phyloP scores from a whole-genome alignment of 1,140 invertebrate genomes.

The Leptestheria dahalacensis region DNA sequence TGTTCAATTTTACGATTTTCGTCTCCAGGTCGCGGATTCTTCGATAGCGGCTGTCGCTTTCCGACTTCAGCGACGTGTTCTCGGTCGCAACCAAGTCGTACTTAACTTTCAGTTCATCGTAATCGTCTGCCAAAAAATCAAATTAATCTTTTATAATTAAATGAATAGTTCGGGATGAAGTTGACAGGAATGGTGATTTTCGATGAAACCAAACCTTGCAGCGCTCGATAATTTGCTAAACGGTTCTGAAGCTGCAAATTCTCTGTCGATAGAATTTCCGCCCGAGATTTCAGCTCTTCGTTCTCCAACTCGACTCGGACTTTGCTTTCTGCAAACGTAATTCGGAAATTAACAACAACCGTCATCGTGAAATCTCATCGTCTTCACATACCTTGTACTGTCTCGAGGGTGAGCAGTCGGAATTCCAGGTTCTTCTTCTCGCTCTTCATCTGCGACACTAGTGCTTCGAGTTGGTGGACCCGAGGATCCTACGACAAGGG shows the following conservation, averaged over 20 bases:
- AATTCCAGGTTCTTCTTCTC: slow-evolving; percentile 2
- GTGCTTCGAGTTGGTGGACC: background rate
- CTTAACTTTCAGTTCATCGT: slow-evolving; percentile 1
- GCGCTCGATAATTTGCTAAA: background rate
- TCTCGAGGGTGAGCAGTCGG: slow-evolving; percentile 3
- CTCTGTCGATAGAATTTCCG: background rate
- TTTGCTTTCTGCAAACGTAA: background rate
- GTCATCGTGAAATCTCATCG: background rate
- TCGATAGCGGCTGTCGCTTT: background rate
- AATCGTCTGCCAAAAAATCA: slow-evolving; percentile 1
- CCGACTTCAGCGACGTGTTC: background rate
- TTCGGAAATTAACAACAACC: background rate
- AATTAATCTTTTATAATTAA: background rate
- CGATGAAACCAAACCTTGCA: slow-evolving; percentile 3
- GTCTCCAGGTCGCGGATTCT: background rate
- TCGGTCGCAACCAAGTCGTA: background rate
- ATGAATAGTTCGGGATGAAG: background rate
- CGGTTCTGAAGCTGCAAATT: background rate
- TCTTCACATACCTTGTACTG: background rate
- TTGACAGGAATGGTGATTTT: too few relatives aligned
- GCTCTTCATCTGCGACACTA: background rate
- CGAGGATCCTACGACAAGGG: too few relatives aligned
- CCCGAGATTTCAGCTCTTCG: background rate
- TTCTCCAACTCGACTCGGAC: background rate
- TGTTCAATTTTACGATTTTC: background rate